Evolutionary conservation across 2,797 vertebrate genomes (phyloP), one percentile per base, ranked within the genome.

Genomic region (Meda fulgida): DNA sequence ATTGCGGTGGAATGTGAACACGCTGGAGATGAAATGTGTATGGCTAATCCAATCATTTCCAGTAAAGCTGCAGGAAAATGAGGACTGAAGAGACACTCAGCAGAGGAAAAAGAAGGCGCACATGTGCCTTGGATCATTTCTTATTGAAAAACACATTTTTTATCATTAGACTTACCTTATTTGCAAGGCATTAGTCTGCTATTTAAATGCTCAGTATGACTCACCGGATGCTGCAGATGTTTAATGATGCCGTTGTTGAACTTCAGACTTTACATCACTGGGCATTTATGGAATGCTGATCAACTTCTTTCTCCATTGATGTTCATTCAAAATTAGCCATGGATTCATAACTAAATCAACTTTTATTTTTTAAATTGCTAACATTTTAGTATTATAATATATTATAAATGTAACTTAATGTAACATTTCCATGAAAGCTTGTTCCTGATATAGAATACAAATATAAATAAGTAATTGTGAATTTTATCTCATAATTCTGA

Each of bases 11-110:
- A 92, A 93, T 92, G 91, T 86, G 87, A 92, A 92, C 90, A 87
- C 81, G 85, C 86, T 86, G 84, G 81, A 92, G 92, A 94, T 94
- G 93, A 93, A 93, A 90, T 87, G 89, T 88, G 90, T 85, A 84
- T 43, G 81, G 89, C 86, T 93, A 94, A 94, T 94, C 92, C 90
- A 84, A 91, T 92, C 84, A 88, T 92, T 92, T 94, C 87, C 86
- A 89, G 86, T 80, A 67, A 87, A 88, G 87, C 81, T 86, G 86
- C 87, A 88, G 84, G 87, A 93, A 92, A 92, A 87, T n/a, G 84
- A 23, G 87, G 75, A 88, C 85, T 91, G 87, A 88, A 89, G 89
- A 65, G 67, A 90, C 89, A 79, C 86, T 89, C 55, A 83, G 92
- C 90, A 87, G 85, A 86, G 72, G 79, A 63, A 89, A 81, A 83